These are phyloP conservation scores for Antrozous pallidus DNA, from an alignment of 2,797 vertebrate genomes.

Conservation along the genomic window DNA sequence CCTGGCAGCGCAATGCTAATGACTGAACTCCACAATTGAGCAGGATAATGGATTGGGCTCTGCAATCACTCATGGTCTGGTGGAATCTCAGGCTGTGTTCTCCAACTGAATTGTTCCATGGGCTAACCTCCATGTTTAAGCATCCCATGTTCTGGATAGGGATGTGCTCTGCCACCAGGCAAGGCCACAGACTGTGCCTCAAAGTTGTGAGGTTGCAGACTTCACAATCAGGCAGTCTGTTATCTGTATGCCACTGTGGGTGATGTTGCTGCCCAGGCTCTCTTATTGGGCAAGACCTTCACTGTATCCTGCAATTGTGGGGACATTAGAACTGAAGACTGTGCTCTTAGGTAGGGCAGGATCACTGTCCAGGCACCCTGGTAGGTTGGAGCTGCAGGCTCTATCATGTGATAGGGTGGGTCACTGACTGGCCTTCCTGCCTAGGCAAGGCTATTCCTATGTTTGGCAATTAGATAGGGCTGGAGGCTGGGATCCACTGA, in stretches of 20 bases:
- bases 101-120: not conserved
- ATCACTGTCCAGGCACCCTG: not conserved
- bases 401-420: not conserved
- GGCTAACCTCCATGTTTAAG: not conserved
- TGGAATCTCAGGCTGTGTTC: not conserved
- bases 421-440: not conserved
- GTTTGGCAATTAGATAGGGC: not conserved
- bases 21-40: not conserved
- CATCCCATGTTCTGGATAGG: not conserved
- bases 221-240: not conserved
- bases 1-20: not conserved
- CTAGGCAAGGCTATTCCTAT: not conserved
- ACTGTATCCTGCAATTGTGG: not conserved
- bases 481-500: not conserved
- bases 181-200: not conserved
- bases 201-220: not conserved
- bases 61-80: not conserved
- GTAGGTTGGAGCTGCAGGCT: not conserved
- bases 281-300: not conserved
- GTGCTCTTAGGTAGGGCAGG: not conserved
- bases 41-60: not conserved
- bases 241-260: not conserved
- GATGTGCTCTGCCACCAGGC: not conserved
- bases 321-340: not conserved
- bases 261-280: not conserved